A percentile compares a stretch with the other conserved stretches of the same genome.
phyloP scores from a whole-genome alignment of 2,888 invertebrate species.

The Pilophorus perplexus region DNA sequence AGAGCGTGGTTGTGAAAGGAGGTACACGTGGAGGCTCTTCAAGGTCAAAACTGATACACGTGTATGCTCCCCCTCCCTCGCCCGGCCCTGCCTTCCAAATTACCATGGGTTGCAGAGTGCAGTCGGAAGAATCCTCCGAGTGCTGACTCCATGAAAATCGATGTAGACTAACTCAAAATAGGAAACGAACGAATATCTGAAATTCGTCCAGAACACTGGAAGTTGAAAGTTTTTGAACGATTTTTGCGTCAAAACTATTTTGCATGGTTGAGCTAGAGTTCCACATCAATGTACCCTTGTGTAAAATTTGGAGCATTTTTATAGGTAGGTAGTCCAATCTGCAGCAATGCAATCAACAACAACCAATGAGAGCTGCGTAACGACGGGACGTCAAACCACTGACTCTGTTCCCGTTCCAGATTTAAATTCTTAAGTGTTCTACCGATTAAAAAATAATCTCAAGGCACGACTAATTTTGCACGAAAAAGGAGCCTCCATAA shows the following conservation, averaged over 20 bases:
- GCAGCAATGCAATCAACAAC: neutral
- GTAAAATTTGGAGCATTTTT: neutral
- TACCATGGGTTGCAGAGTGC: neutral
- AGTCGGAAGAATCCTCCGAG: too few relatives aligned
- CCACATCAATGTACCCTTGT: neutral
- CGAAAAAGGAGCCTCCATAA: too few relatives aligned
- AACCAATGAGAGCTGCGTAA: neutral
- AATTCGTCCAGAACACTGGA: too few relatives aligned
- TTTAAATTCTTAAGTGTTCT: too few relatives aligned
- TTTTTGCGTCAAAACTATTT: neutral
- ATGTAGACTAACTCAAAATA: too few relatives aligned
- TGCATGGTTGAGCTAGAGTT: neutral
- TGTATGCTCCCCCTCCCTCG: neutral
- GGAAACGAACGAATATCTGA: too few relatives aligned
- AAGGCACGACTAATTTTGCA: too few relatives aligned
- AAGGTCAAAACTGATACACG: constrained; percentile 31
- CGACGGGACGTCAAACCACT: too few relatives aligned
- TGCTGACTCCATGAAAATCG: neutral
- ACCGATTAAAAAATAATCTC: too few relatives aligned
- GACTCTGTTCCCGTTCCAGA: too few relatives aligned
- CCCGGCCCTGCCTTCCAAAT: neutral
- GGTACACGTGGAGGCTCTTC: constrained; percentile 24
- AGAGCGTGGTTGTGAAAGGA: constrained; percentile 33
- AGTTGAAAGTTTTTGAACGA: too few relatives aligned
- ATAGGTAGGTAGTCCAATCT: neutral